Base-by-base conservation (phyloP, 2,113 vertebrate genomes). In the Tinamus guttatus region DNA sequence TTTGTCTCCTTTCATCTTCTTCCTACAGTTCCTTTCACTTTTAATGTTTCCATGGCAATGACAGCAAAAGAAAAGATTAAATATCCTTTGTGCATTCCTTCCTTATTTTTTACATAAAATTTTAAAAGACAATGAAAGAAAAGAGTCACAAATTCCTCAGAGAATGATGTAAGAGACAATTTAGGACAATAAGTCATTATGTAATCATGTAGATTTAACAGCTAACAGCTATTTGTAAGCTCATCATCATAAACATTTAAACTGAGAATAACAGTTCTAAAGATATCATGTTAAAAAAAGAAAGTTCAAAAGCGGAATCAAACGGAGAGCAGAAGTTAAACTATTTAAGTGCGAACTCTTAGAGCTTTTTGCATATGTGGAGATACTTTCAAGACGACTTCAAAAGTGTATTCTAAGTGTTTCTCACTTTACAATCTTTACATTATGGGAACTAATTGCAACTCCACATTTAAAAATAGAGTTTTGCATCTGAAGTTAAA, bases 41-140 rank as follows among this genome's bases (percentile, higher is more conserved):
- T 81, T 81, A 94, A 95, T 71, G 92, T 97, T 95, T 93, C 95
- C 94, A 96, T 96, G 88, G 94, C 62, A 90, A 96, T 97, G 90
- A 79, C 80, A 90, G 94, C 18, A 93, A 85, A 69, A 89, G 70
- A 79, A 82, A 82, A 81, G 73, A 93, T 92, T 81, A 90, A 88
- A 86, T 81, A 92, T 65, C 22, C 40, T 86, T 83, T 84, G 65
- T 76, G 83, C 34, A 69, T 87, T 84, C 84, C 30, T 64, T 87
- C 34, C 7, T 17, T 49, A 22, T 60, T 75, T 41, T 92, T 82
- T 81, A 68, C 52, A 43, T 63, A 52, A 75, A 81, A 85, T 87
- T 89, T 89, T 58, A 58, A 60, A 76, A 86, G 54, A 34, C 1
- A 4, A 36, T 32, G 56, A 84, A 36, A 19, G 27, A 34, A 69